Conservation (phyloP, 2,888 invertebrate species). For the Nephrotoma guestfalica region DNA sequence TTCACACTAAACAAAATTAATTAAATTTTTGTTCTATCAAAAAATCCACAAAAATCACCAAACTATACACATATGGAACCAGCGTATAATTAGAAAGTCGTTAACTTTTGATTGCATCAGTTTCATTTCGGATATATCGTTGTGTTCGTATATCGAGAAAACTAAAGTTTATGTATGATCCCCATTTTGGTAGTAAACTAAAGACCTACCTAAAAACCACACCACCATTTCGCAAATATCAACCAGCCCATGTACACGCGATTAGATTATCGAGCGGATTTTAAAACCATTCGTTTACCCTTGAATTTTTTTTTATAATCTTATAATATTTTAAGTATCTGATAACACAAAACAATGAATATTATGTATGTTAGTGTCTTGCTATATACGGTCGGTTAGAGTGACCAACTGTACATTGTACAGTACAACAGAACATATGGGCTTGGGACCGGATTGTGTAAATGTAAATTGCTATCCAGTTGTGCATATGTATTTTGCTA, state of each 20-base stretch:
- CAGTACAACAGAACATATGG: background rate
- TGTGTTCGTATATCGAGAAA: background rate
- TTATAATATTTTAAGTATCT: background rate
- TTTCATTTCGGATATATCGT: background rate
- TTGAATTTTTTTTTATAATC: background rate
- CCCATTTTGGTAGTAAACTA: background rate
- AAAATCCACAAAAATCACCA: background rate
- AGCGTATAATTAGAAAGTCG: background rate
- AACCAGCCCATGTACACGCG: background rate
- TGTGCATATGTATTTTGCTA: background rate
- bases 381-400: background rate
- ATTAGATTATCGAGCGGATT: background rate
- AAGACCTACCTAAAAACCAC: background rate
- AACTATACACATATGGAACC: background rate
- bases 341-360: background rate
- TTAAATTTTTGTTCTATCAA: background rate
- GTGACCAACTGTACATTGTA: background rate
- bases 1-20: background rate
- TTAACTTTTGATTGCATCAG: background rate
- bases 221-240: background rate
- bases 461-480: background rate
- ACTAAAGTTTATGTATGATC: background rate
- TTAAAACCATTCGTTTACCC: background rate
- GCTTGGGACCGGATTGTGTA: background rate
- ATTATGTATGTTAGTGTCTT: background rate